Conservation (phyloP, 2,113 vertebrate genomes). For the Heterotis niloticus region DNA sequence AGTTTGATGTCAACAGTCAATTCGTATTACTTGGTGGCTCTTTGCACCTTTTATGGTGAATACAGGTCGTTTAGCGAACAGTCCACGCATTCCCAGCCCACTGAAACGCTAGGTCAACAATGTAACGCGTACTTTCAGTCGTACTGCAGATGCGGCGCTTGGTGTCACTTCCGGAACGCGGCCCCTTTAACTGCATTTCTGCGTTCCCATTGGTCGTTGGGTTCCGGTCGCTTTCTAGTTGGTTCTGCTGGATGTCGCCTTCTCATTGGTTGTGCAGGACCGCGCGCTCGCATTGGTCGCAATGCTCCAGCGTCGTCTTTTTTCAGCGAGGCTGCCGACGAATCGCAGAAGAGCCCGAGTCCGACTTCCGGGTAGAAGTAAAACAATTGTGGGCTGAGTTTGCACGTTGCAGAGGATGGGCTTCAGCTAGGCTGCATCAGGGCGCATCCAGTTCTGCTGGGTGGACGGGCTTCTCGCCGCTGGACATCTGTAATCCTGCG, state of each 20-base stretch:
- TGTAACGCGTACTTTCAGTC: slow-evolving; percentile 28
- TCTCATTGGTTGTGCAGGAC: neutral
- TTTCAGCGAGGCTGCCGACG: neutral
- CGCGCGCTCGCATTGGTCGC: neutral
- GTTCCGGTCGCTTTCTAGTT: neutral
- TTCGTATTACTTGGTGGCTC: too few relatives aligned
- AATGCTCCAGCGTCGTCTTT: neutral
- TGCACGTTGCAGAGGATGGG: slow-evolving; percentile 10
- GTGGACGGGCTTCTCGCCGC: slow-evolving; percentile 1
- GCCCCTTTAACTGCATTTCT: slow-evolving; percentile 18
- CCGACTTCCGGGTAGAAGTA: slow-evolving; percentile 18
- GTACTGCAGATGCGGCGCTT: slow-evolving; percentile 25
- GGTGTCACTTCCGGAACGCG: slow-evolving; percentile 14
- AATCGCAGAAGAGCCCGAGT: slow-evolving; percentile 6
- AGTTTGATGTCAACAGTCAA: too few relatives aligned
- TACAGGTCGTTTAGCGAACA: neutral
- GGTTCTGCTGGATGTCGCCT: neutral
- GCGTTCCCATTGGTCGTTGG: slow-evolving; percentile 7
- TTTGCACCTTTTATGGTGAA: too few relatives aligned
- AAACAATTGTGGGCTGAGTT: slow-evolving; percentile 28
- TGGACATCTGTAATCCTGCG: neutral
- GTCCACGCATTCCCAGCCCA: neutral
- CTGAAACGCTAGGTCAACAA: slow-evolving; percentile 26
- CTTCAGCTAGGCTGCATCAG: slow-evolving; percentile 18
- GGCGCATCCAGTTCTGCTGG: slow-evolving; percentile 23